Conservation (phyloP, 2,888 invertebrate species). For the Sinohyriopsis cumingii region DNA sequence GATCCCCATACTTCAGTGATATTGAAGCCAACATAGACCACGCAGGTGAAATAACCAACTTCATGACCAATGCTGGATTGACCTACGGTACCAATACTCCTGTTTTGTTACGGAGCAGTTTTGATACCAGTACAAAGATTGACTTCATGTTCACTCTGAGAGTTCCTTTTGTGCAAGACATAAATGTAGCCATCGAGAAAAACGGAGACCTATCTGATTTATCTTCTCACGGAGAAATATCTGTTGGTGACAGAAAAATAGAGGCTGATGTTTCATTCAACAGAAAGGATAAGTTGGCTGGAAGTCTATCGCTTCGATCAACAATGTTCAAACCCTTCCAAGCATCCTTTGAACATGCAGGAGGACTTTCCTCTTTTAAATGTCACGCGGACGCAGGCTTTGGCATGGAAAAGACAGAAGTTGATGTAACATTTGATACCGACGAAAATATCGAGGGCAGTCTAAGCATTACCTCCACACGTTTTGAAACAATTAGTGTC, state of each 20-base stretch:
- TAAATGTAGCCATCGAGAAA: too few relatives aligned
- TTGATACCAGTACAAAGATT: too few relatives aligned
- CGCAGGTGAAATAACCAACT: conserved; percentile 3
- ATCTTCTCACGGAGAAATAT: not conserved
- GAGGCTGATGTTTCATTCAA: conserved; percentile 10
- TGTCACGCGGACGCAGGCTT: conserved; percentile 2
- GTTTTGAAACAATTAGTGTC: conserved; percentile 24
- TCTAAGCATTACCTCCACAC: conserved; percentile 41
- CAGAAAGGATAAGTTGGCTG: conserved; percentile 4
- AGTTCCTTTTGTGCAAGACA: too few relatives aligned
- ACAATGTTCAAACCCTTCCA: too few relatives aligned
- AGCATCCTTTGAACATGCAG: conserved; percentile 1
- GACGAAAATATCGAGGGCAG: conserved; percentile 32
- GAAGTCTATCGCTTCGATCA: not conserved
- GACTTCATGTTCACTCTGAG: too few relatives aligned
- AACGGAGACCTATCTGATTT: conserved; percentile 5
- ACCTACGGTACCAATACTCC: too few relatives aligned
- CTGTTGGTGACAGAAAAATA: conserved; percentile 4
- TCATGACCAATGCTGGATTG: conserved; percentile 6
- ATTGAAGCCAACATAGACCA: conserved; percentile 12
- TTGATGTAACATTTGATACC: conserved; percentile 11
- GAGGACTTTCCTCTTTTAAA: conserved; percentile 4
- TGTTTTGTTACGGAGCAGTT: too few relatives aligned
- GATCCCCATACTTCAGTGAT: conserved; percentile 12
- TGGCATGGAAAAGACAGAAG: conserved; percentile 1